Base-by-base conservation (phyloP, 1,140 invertebrate species). In the honey bee (Apis mellifera) region DNA sequence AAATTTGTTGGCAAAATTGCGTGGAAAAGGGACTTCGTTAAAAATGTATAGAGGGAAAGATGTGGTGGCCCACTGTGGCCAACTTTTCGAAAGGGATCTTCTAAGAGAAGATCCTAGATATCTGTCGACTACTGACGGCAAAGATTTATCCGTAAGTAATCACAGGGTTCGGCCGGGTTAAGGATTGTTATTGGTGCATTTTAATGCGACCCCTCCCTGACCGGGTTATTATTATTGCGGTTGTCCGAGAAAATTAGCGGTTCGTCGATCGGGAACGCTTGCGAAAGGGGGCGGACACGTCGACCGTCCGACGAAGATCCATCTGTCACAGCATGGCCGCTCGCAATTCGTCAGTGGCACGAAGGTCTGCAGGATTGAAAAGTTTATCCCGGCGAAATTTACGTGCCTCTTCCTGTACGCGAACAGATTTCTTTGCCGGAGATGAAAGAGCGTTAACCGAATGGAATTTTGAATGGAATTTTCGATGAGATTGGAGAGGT, bases 231-330 rank as follows among this genome's bases (percentile, higher is more conserved):
- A 92, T 92, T 92, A 92, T 92, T 90, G 90, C 82, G 91, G 90
- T 92, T 87, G 90, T 92, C 89, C 90, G 86, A 90, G 90, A 87
- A 93, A 92, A 92, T 92, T 91, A 91, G 87, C 88, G 91, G 90
- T 92, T 88, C 84, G 76, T 60, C 59, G 69, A 85, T 59, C 32
- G 64, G 72, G 80, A 79, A 76, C 71, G 77, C 77, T 85, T 86
- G 66, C 84, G 79, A 79, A 78, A 72, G 13, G 69, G 87, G 85
- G 85, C 88, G 87, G 87, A 91, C 60, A 62, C 80, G 74, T 62
- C 21, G 21, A 32, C n/a, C 48, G 15, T 23, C 59, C 42, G 57
- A 50, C 84, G 84, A 76, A 89, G 85, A 89, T 91, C 90, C 90
- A 91, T 92, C 91, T 92, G 91, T 92, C 90, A 90, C 84, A 89